Conservation (phyloP, 2,113 vertebrate species). For the Cebidichthys violaceus region DNA sequence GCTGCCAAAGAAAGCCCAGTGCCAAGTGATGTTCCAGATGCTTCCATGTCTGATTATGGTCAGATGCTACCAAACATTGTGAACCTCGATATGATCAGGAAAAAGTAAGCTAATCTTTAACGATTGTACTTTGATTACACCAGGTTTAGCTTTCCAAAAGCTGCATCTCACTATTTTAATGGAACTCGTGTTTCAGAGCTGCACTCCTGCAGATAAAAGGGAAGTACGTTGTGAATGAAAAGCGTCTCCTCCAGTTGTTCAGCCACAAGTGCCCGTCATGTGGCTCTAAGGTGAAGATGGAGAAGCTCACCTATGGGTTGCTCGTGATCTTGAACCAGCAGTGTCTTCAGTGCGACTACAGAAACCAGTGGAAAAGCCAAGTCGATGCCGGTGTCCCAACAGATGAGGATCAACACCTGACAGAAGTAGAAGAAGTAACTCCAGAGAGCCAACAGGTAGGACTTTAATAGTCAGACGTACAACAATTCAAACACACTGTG, state of each 20-base stretch:
- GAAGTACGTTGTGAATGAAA: constrained; percentile 55
- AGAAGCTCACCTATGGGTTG: constrained; percentile 33
- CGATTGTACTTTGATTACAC: background rate
- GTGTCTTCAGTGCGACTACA: constrained; percentile 46
- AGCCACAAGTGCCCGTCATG: constrained; percentile 46
- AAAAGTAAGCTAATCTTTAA: constrained; percentile 39
- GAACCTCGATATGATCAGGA: constrained; percentile 14
- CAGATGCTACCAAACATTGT: background rate
- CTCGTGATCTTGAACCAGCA: constrained; percentile 40
- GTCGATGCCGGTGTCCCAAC: background rate
- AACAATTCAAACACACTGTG: background rate
- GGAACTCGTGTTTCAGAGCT: constrained; percentile 25
- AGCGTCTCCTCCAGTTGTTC: constrained; percentile 50
- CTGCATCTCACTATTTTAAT: no score
- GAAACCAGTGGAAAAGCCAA: constrained; percentile 51
- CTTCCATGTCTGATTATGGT: background rate
- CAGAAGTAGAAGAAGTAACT: constrained; percentile 3
- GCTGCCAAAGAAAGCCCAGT: constrained; percentile 2
- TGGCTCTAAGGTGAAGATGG: constrained; percentile 16
- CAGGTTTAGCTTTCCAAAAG: background rate
- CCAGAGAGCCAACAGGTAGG: constrained; percentile 21
- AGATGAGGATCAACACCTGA: background rate
- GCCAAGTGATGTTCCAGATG: background rate
- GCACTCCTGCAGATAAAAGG: background rate
- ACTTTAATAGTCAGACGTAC: background rate